Percentiles rank a stretch among this genome's conserved stretches.
phyloP scores from a whole-genome alignment of 1,140 invertebrate species.

The Ptiloglossa arizonensis region DNA sequence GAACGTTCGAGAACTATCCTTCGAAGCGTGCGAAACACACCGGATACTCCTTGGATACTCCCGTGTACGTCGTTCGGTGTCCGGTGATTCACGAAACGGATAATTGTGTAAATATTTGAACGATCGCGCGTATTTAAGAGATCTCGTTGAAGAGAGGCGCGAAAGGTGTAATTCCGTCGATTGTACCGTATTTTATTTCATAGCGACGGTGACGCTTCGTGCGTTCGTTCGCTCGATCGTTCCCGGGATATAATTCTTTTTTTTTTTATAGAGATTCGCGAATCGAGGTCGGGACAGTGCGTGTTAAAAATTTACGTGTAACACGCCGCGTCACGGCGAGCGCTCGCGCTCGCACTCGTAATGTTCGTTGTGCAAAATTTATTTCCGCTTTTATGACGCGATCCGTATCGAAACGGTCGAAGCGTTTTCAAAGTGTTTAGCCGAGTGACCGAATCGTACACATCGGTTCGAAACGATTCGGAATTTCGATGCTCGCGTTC shows the following conservation, averaged over 20 bases:
- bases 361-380: slow-evolving; percentile 32
- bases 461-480: neutral
- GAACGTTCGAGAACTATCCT: too few species aligned
- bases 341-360: neutral
- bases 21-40: too few species aligned
- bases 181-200: too few species aligned
- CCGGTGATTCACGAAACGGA: too few species aligned
- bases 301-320: slow-evolving; percentile 36
- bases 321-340: neutral
- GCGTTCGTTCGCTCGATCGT: neutral
- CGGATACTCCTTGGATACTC: too few species aligned
- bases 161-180: too few species aligned
- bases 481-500: neutral
- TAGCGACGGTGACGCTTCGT: neutral
- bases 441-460: neutral
- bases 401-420: neutral
- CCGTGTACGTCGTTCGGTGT: too few species aligned
- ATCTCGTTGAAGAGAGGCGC: too few species aligned
- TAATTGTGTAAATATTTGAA: too few species aligned
- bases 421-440: slow-evolving; percentile 9
- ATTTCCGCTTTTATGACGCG: slow-evolving; percentile 8
- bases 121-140: too few species aligned
- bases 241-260: neutral
- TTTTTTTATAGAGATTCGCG: neutral
- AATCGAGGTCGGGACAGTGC: neutral